Percentiles rank a stretch among this genome's conserved stretches.
These are phyloP conservation scores for Leucophora obtusa DNA, from an alignment of 2,888 invertebrate species.

Conservation along the genomic window DNA sequence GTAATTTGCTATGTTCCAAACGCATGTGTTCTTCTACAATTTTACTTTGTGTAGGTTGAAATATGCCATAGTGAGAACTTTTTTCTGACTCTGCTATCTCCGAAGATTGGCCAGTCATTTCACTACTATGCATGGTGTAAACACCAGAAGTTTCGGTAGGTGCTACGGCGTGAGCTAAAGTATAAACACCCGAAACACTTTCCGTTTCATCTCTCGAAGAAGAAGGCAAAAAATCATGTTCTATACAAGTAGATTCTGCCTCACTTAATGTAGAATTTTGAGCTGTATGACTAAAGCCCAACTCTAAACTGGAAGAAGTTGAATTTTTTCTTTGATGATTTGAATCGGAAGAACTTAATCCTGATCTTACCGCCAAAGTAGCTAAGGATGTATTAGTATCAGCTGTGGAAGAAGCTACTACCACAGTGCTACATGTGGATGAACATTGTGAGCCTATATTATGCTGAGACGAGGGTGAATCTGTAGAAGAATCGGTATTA, in stretches of 20 bases:
- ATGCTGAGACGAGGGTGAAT: conserved; percentile 80
- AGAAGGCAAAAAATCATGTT: conserved; percentile 80
- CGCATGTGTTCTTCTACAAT: conserved; percentile 74
- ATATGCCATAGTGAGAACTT: conserved; percentile 81
- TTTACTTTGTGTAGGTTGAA: conserved; percentile 80
- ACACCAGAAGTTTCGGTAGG: conserved; percentile 92
- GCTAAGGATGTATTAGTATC: conserved; percentile 66
- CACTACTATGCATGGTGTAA: conserved; percentile 87
- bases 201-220: conserved; percentile 75
- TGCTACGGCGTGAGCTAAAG: conserved; percentile 81
- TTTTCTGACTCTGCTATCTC: conserved; percentile 82
- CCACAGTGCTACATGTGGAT: conserved; percentile 92
- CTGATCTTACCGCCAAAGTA: conserved; percentile 66
- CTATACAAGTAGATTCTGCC: conserved; percentile 83
- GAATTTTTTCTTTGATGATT: conserved; percentile 79
- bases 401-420: conserved; percentile 81
- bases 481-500: conserved; percentile 74
- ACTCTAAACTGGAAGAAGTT: conserved; percentile 89
- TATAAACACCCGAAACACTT: conserved; percentile 82
- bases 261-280: conserved; percentile 90
- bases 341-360: conserved; percentile 76
- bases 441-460: conserved; percentile 90
- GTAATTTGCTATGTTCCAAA: conserved; percentile 74
- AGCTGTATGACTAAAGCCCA: conserved; percentile 91
- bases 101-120: conserved; percentile 81